Percentiles rank a stretch among this genome's conserved stretches.
These are phyloP conservation scores for Monopis laevigella DNA, from an alignment of 2,888 invertebrate species.

Conservation along the genomic window DNA sequence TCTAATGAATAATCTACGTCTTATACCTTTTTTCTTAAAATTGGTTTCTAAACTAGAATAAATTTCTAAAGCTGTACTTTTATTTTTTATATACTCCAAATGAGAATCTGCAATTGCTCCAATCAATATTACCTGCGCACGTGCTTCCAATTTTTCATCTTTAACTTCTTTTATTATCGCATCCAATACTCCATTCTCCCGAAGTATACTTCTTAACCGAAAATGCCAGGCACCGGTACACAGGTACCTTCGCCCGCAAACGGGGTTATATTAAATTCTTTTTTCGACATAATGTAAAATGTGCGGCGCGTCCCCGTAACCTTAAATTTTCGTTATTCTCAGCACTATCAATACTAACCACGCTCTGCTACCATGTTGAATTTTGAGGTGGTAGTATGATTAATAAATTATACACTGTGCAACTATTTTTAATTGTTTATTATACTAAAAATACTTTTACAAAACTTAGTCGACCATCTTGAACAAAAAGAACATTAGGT, in stretches of 20 bases:
- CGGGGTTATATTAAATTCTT: not conserved
- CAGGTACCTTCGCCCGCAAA: not conserved
- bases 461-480: too few relatives aligned
- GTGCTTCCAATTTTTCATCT: not conserved
- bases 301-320: too few relatives aligned
- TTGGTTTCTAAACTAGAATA: constrained; percentile 2
- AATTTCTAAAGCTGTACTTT: too few relatives aligned
- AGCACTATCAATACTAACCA: too few relatives aligned
- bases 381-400: too few relatives aligned
- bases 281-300: too few relatives aligned
- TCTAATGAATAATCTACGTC: not conserved
- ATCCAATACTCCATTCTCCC: not conserved
- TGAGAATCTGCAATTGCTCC: not conserved
- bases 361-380: too few relatives aligned
- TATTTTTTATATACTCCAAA: not conserved
- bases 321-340: too few relatives aligned
- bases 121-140: not conserved
- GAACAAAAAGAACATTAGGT: too few relatives aligned
- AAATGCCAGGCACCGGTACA: not conserved
- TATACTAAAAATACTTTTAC: too few relatives aligned
- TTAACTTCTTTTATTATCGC: not conserved
- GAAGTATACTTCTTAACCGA: not conserved
- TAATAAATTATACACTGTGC: too few relatives aligned
- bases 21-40: not conserved
- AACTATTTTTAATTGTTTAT: too few relatives aligned